Percentiles rank a stretch among this genome's conserved stretches.
phyloP scores from a whole-genome alignment of 2,888 invertebrate species.

The Cataglyphis livida region DNA sequence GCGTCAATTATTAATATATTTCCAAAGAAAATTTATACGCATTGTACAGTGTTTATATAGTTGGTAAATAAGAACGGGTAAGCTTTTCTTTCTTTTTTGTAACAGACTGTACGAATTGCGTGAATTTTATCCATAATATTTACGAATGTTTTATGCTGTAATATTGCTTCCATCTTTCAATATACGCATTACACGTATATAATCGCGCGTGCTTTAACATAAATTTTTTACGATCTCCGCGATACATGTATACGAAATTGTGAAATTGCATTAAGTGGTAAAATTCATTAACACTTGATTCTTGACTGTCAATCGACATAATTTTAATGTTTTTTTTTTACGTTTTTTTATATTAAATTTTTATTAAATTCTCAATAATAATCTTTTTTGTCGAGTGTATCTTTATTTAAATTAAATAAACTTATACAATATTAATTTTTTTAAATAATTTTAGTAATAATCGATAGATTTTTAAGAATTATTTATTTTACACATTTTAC shows the following conservation, averaged over 20 bases:
- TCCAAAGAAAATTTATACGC: slow-evolving; percentile 44
- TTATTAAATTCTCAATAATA: not conserved
- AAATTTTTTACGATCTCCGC: slow-evolving; percentile 26
- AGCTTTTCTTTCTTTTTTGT: slow-evolving; percentile 17
- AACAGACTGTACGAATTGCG: slow-evolving; percentile 8
- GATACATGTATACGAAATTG: slow-evolving; percentile 2
- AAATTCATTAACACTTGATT: slow-evolving; percentile 1
- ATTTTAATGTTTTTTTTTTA: not conserved
- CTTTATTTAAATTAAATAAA: not conserved
- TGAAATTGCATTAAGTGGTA: slow-evolving; percentile 22
- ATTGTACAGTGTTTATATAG: slow-evolving; percentile 48
- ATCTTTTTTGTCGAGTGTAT: not conserved
- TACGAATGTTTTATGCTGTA: slow-evolving; percentile 37
- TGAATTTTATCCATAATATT: slow-evolving; percentile 16
- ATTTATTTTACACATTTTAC: not conserved
- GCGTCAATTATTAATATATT: slow-evolving; percentile 63
- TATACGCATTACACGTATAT: slow-evolving; percentile 18
- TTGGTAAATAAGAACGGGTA: not conserved
- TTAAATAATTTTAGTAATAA: not conserved
- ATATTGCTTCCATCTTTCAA: slow-evolving; percentile 43
- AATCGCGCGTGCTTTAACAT: slow-evolving; percentile 18
- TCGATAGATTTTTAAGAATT: not conserved
- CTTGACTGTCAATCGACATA: not conserved
- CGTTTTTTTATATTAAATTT: not conserved
- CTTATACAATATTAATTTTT: not conserved